Evolutionary conservation across 2,888 invertebrate species (phyloP).

Genomic region (Electrophaes corylata): DNA sequence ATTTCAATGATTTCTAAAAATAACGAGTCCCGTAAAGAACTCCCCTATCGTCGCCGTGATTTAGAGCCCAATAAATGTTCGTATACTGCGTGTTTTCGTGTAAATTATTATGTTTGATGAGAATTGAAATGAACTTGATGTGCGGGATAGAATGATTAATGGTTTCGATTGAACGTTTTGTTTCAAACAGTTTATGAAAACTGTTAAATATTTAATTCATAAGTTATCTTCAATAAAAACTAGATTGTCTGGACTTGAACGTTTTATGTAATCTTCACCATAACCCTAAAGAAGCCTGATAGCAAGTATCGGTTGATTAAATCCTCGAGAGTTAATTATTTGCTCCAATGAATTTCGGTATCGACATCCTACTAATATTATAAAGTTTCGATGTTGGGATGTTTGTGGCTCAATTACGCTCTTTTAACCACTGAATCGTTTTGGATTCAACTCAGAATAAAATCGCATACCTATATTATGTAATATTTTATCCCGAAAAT

Average conservation of each 20-base stretch:
- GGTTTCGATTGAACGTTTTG: conserved; percentile 3
- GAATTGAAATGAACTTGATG: conserved; percentile 27
- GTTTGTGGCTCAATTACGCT: too few relatives aligned
- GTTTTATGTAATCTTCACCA: too few relatives aligned
- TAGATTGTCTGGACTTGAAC: too few relatives aligned
- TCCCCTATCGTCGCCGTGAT: conserved; percentile 48
- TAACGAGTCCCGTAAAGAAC: conserved; percentile 46
- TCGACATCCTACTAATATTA: too few relatives aligned
- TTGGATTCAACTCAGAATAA: too few relatives aligned
- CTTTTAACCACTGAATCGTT: too few relatives aligned
- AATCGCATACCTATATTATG: too few relatives aligned
- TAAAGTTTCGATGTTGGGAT: too few relatives aligned
- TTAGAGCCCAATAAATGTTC: conserved; percentile 52
- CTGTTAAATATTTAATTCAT: not conserved
- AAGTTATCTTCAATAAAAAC: too few relatives aligned
- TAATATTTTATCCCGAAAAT: too few relatives aligned
- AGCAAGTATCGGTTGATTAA: conserved; percentile 3
- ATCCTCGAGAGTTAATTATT: conserved; percentile 11
- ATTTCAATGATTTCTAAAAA: conserved; percentile 52
- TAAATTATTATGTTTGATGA: conserved; percentile 39
- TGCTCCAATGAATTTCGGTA: conserved; percentile 16
- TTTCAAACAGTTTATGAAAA: not conserved
- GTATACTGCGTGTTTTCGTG: conserved; percentile 42
- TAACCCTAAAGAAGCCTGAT: too few relatives aligned
- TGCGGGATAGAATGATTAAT: conserved; percentile 26